Base-by-base conservation (phyloP, 2,797 vertebrate genomes). In the Gouania willdenowi region DNA sequence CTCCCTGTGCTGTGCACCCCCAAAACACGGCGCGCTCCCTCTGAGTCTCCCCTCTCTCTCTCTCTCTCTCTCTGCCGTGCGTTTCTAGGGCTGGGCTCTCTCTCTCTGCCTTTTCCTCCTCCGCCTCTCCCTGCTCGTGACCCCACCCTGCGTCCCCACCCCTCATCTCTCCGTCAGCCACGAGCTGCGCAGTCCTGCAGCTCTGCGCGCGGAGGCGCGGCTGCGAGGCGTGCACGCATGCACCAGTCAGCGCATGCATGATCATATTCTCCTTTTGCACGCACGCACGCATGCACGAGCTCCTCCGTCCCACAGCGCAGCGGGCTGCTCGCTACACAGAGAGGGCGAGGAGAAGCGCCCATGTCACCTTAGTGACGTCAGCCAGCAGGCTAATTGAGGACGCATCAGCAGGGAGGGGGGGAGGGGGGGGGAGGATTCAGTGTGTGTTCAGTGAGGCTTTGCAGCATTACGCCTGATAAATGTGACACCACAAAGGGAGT, bases 131-230 rank as follows among this genome's bases (percentile, higher is more conserved):
- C 88, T 81, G 87, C 77, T 78, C 84, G 83, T 91, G 90, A 91
- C 92, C 92, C 91, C 92, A 93, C 92, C 93, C 93, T 91, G 86
- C 87, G 85, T 89, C 92, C 87, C 92, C 93, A 93, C 92, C 92
- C 91, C 90, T 91, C 88, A 79, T 83, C 87, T 80, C 71, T 57
- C 75, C 65, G 81, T 76, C 75, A 75, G 70, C 69, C 78, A 71
- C 61, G 47, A 72, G 73, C 70, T 67, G 60, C 70, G 77, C 79
- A 72, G 67, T 63, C 59, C 47, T 34, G 52, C 62, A 53, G 63
- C 46, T 63, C 64, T 71, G 77, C 68, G 55, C n/a, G n/a, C 13
- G 14, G 70, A 67, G 66, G 37, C 61, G 58, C 45, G 18, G 42
- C n/a, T n/a, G n/a, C n/a, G n/a, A n/a, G n/a, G n/a, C n/a, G n/a